Conservation (phyloP, 1,140 invertebrate genomes). For the Mercenaria mercenaria region DNA sequence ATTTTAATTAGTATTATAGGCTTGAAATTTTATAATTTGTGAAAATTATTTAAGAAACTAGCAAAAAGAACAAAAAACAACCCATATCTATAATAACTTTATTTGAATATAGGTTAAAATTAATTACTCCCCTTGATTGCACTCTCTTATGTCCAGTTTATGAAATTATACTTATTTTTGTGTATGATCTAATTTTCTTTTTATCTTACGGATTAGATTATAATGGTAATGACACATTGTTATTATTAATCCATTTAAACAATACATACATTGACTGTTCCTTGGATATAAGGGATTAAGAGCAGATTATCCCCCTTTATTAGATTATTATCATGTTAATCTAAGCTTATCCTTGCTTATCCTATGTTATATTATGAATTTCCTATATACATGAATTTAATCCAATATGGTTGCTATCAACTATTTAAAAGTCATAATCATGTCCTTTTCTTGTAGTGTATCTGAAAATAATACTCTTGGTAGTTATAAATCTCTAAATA, state of each 20-base stretch:
- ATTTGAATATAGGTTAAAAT: not conserved
- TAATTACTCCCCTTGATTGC: too few species aligned
- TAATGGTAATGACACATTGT: constrained; percentile 5
- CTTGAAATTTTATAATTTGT: too few species aligned
- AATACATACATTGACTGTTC: constrained; percentile 10
- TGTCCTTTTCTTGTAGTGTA: too few species aligned
- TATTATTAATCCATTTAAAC: constrained; percentile 36
- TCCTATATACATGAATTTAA: not conserved
- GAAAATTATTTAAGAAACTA: too few species aligned
- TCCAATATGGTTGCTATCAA: too few species aligned
- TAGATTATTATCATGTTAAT: constrained; percentile 29
- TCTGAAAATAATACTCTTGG: too few species aligned
- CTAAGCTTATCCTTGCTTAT: constrained; percentile 25
- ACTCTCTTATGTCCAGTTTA: too few species aligned
- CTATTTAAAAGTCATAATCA: too few species aligned
- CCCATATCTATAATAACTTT: too few species aligned
- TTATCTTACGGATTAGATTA: not conserved
- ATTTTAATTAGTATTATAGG: too few species aligned
- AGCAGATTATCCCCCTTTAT: constrained; percentile 12
- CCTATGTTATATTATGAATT: not conserved
- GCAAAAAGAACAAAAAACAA: too few species aligned
- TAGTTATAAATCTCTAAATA: too few species aligned
- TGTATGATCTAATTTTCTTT: not conserved
- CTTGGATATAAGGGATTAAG: constrained; percentile 25
- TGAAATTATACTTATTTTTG: not conserved